phyloP scores from a whole-genome alignment of 2,888 invertebrate genomes.

The Amiota mariae region DNA sequence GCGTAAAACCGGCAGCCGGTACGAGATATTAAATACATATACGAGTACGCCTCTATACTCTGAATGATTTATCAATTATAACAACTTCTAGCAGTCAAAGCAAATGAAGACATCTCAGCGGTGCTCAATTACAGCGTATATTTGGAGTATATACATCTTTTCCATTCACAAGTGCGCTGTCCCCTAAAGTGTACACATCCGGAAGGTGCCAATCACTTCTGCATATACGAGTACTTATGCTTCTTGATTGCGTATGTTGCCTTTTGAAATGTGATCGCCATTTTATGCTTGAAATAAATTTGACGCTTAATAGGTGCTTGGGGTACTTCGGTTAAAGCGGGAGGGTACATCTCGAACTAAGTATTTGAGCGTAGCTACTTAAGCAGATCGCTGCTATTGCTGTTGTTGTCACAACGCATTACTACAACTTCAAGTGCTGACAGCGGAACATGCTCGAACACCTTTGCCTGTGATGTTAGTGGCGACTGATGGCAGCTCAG shows the following conservation, averaged over 20 bases:
- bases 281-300: slow-evolving; percentile 69
- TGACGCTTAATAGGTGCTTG: slow-evolving; percentile 53
- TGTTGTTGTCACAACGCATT: slow-evolving; percentile 52
- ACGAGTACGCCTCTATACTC: too few species aligned
- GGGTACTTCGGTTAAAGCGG: background rate
- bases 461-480: slow-evolving; percentile 19
- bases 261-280: slow-evolving; percentile 69
- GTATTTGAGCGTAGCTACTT: slow-evolving; percentile 29
- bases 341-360: slow-evolving; percentile 31
- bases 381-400: background rate
- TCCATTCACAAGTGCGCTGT: background rate
- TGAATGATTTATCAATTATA: too few species aligned
- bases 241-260: background rate
- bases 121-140: background rate
- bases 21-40: too few species aligned
- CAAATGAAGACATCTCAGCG: background rate
- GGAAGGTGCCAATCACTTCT: slow-evolving; percentile 55
- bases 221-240: slow-evolving; percentile 27
- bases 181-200: slow-evolving; percentile 60
- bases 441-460: slow-evolving; percentile 26
- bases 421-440: slow-evolving; percentile 50
- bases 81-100: background rate
- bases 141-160: background rate
- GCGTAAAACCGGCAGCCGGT: too few species aligned
- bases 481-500: too few species aligned